Conservation (phyloP, 2,113 vertebrate genomes). For the Phocoena phocoena region DNA sequence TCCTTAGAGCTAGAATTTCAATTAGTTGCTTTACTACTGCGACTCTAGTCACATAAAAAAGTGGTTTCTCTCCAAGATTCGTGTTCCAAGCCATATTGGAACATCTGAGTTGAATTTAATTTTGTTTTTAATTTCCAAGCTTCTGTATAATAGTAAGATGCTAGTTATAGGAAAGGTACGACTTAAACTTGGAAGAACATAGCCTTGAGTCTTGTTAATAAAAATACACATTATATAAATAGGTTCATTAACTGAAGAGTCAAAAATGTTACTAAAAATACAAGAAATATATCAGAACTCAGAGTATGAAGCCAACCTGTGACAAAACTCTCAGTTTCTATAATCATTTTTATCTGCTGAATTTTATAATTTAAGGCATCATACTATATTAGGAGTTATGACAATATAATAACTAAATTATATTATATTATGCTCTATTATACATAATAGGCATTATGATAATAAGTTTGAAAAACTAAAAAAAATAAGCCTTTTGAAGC, state of each 20-base stretch:
- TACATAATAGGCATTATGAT: neutral
- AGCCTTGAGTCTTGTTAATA: neutral
- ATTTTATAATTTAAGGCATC: slow-evolving; percentile 3
- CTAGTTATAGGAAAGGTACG: neutral
- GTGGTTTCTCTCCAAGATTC: neutral
- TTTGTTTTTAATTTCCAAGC: neutral
- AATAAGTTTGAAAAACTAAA: neutral
- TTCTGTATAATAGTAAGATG: neutral
- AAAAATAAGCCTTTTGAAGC: neutral
- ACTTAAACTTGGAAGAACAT: neutral
- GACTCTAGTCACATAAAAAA: slow-evolving; percentile 1
- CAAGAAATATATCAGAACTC: neutral
- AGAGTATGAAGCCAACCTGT: neutral
- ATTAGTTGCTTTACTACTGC: neutral
- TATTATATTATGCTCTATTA: neutral
- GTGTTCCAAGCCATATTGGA: neutral
- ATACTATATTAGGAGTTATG: neutral
- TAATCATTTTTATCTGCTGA: neutral
- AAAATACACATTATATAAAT: neutral
- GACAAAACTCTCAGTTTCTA: neutral
- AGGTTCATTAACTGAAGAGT: neutral
- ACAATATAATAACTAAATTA: neutral
- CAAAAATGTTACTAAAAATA: neutral
- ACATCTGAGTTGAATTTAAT: neutral
- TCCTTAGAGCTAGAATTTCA: slow-evolving; percentile 66